phyloP scores from a whole-genome alignment of 2,113 vertebrate genomes.

The Cyphomyrus discorhynchus region DNA sequence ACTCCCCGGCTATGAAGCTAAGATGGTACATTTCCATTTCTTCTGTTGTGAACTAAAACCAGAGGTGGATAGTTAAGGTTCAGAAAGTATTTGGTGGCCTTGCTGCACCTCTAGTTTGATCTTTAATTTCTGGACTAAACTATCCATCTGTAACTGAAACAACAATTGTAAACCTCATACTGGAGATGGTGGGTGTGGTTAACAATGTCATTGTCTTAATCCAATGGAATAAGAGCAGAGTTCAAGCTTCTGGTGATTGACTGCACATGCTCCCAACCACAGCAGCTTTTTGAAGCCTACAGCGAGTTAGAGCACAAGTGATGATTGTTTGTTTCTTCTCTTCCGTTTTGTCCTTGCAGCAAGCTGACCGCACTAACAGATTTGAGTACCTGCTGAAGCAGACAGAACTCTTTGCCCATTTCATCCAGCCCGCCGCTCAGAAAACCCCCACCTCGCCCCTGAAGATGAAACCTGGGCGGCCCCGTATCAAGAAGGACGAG shows the following conservation, averaged over 20 bases:
- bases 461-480: conserved; percentile 97
- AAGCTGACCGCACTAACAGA: conserved; percentile 93
- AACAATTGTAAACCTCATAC: not conserved
- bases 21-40: conserved; percentile 74
- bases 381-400: conserved; percentile 98
- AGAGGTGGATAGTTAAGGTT: not conserved
- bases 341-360: conserved; percentile 53
- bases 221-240: not conserved
- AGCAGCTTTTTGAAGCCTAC: not conserved
- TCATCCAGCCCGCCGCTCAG: conserved; percentile 96
- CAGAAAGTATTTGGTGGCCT: not conserved
- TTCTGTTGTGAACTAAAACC: not conserved
- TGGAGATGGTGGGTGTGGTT: not conserved
- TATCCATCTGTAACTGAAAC: not conserved
- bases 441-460: conserved; percentile 95
- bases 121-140: not conserved
- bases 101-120: not conserved
- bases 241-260: not conserved
- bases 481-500: conserved; percentile 92
- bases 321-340: not conserved
- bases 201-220: not conserved
- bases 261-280: not conserved
- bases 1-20: conserved; percentile 87
- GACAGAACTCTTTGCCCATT: conserved; percentile 96
- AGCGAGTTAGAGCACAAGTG: not conserved